Percentiles rank a stretch among this genome's conserved stretches.
These are phyloP conservation scores for Alligator mississippiensis DNA, from an alignment of 2,113 vertebrate species.

Conservation along the genomic window DNA sequence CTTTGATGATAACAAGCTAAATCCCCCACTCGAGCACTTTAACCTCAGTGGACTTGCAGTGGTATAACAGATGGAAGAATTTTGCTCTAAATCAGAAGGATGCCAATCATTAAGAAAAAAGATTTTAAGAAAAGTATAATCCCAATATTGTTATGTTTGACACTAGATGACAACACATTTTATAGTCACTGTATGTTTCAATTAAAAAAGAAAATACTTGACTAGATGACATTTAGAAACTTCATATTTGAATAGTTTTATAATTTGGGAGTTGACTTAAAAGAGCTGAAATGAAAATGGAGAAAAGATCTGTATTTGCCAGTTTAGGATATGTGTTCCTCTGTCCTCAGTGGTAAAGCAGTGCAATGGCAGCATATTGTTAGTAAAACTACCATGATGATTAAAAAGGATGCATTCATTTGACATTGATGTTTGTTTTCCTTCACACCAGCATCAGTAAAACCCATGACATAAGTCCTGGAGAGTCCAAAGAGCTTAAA, in stretches of 20 bases:
- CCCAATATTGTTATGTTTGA: slow-evolving; percentile 66
- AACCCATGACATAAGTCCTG: too few relatives aligned
- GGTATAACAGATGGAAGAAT: slow-evolving; percentile 45
- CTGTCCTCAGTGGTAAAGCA: neutral
- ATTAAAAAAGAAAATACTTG: slow-evolving; percentile 40
- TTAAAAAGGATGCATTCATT: too few relatives aligned
- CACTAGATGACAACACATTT: slow-evolving; percentile 70
- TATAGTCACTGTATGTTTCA: slow-evolving; percentile 70
- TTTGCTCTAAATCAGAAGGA: slow-evolving; percentile 64
- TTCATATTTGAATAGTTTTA: neutral
- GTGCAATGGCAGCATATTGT: neutral
- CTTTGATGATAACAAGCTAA: slow-evolving; percentile 37
- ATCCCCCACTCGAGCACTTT: slow-evolving; percentile 40
- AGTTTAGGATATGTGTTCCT: neutral
- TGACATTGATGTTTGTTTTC: too few relatives aligned
- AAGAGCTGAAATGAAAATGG: neutral
- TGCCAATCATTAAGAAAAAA: slow-evolving; percentile 48
- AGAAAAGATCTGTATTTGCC: neutral
- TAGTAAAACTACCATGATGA: too few relatives aligned
- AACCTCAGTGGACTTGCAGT: slow-evolving; percentile 54
- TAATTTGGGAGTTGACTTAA: neutral
- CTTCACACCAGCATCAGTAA: too few relatives aligned
- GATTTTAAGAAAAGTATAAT: slow-evolving; percentile 62
- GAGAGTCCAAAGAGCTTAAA: too few relatives aligned
- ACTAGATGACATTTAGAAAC: slow-evolving; percentile 18